phyloP scores from a whole-genome alignment of 2,113 vertebrate genomes.

The Hydrochoerus hydrochaeris region DNA sequence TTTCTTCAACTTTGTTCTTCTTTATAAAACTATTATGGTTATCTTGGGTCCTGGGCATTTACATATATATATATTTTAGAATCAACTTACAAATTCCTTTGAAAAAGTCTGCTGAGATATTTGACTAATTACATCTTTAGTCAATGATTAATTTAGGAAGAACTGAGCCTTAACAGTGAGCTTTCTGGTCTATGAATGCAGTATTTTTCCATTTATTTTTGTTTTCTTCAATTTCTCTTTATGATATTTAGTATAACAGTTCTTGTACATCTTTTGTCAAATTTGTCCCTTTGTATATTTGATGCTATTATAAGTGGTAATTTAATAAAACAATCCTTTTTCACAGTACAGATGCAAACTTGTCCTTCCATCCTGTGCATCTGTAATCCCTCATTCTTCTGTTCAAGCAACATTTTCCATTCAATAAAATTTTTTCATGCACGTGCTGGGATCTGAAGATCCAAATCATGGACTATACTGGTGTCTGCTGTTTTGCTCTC shows the following conservation, averaged over 20 bases:
- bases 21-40: background rate
- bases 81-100: background rate
- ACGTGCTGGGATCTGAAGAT: background rate
- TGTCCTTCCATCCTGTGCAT: slow-evolving; percentile 5
- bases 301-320: background rate
- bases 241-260: background rate
- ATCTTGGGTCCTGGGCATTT: background rate
- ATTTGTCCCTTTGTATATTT: slow-evolving; percentile 31
- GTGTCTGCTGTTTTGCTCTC: background rate
- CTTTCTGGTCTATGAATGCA: background rate
- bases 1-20: background rate
- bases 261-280: slow-evolving; percentile 16
- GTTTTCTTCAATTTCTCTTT: slow-evolving; percentile 11
- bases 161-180: background rate
- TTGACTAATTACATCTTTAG: background rate
- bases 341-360: background rate
- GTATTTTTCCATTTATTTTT: background rate
- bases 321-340: slow-evolving; percentile 13
- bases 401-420: background rate
- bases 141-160: slow-evolving; percentile 13
- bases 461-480: background rate
- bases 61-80: background rate
- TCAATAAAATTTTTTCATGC: background rate
- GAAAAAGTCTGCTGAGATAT: background rate
- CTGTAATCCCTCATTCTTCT: background rate